Conservation (phyloP, 2,113 vertebrate genomes). For the Lates calcarifer region DNA sequence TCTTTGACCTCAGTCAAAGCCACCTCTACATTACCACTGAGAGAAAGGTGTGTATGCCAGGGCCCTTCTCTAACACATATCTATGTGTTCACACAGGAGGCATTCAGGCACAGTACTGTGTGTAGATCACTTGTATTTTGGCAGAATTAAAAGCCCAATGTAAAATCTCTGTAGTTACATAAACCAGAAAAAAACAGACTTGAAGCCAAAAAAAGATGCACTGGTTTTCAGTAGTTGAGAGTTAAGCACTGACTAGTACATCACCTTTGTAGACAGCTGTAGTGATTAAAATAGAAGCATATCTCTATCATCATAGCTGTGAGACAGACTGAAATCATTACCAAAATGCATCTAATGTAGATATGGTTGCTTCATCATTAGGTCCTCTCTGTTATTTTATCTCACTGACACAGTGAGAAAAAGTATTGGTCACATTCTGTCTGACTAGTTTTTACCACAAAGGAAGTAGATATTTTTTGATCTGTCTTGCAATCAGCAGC, state of each 20-base stretch:
- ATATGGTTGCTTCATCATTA: not conserved
- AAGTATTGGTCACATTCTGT: not conserved
- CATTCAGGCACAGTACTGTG: not conserved
- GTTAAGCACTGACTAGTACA: not conserved
- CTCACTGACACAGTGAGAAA: not conserved
- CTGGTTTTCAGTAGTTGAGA: not conserved
- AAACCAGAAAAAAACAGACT: not conserved
- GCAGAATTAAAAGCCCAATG: too few species aligned
- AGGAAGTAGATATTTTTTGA: not conserved
- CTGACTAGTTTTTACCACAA: not conserved
- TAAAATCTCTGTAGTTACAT: not conserved
- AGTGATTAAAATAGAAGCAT: not conserved
- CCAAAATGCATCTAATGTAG: not conserved
- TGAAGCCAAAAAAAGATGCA: not conserved
- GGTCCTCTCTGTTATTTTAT: not conserved
- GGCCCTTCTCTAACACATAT: not conserved
- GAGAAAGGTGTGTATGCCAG: slow-evolving; percentile 86
- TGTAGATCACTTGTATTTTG: not conserved
- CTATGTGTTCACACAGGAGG: not conserved
- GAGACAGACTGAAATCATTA: not conserved
- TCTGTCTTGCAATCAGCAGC: not conserved
- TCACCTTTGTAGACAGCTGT: not conserved
- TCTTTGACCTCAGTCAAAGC: slow-evolving; percentile 86
- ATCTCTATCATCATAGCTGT: not conserved
- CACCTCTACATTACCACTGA: slow-evolving; percentile 93